A percentile compares a stretch with the other conserved stretches of the same genome.
phyloP scores from a whole-genome alignment of 2,113 vertebrate species.

The Pogona vitticeps region DNA sequence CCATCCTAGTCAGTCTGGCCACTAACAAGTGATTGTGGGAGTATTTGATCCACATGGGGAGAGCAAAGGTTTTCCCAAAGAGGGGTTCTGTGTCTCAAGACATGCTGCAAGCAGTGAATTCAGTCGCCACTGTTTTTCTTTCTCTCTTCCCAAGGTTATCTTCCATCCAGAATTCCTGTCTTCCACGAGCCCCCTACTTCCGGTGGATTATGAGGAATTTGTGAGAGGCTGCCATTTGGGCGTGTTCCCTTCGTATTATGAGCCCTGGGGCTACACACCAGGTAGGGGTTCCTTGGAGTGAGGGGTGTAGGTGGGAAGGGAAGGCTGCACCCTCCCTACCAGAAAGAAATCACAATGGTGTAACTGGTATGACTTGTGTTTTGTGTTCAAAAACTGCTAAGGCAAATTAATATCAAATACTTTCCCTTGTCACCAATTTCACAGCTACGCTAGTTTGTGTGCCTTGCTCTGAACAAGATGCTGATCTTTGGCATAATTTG shows the following conservation, averaged over 20 bases:
- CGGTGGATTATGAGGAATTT: slow-evolving; percentile 94
- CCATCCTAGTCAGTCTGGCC: not conserved
- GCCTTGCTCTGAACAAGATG: not conserved
- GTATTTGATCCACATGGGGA: not conserved
- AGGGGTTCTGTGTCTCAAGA: not conserved
- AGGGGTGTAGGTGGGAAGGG: not conserved
- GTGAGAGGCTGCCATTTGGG: slow-evolving; percentile 92
- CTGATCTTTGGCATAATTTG: not conserved
- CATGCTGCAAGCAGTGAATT: not conserved
- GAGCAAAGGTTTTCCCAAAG: not conserved
- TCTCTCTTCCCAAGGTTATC: slow-evolving; percentile 78
- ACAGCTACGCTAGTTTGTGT: not conserved
- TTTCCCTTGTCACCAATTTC: not conserved
- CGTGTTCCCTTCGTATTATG: slow-evolving; percentile 93
- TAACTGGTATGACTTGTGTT: not conserved
- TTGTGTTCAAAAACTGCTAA: not conserved
- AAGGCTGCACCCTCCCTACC: not conserved
- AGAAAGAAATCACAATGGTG: not conserved
- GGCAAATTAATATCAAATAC: not conserved
- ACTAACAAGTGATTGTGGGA: not conserved
- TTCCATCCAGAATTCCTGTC: slow-evolving; percentile 95
- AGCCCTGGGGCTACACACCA: slow-evolving; percentile 94
- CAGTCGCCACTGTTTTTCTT: not conserved
- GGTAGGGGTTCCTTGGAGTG: slow-evolving; percentile 69
- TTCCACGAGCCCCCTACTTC: slow-evolving; percentile 90